Evolutionary conservation across 1,140 invertebrate genomes (phyloP).

Genomic region (Drosophila nigrodunni): DNA sequence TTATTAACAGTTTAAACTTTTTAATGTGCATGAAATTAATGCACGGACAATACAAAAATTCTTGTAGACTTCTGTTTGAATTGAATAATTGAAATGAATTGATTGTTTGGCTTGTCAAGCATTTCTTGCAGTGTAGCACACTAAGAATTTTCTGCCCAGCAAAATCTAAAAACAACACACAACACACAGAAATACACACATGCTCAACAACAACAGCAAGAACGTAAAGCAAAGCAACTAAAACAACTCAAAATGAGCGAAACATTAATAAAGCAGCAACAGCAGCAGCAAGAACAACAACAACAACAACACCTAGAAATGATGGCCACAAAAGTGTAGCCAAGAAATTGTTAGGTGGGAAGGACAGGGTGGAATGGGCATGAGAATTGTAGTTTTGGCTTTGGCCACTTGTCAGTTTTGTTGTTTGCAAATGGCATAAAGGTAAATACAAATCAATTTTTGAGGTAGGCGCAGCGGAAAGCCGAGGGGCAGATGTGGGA

Average conservation of each 20-base stretch:
- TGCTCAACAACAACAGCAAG: constrained; percentile 41
- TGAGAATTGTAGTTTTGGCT: constrained; percentile 6
- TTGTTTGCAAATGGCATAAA: constrained; percentile 36
- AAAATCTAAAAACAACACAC: constrained; percentile 53
- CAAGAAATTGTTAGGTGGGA: constrained; percentile 38
- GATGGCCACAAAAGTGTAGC: constrained; percentile 55
- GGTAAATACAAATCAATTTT: constrained; percentile 69
- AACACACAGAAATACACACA: constrained; percentile 42
- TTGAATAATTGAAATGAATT: constrained; percentile 2
- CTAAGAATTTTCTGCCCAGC: constrained; percentile 21
- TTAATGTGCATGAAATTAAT: no score
- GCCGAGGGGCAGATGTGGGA: not conserved
- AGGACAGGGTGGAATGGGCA: not conserved
- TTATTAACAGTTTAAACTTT: no score
- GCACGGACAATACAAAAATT: no score
- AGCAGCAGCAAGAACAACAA: constrained; percentile 22
- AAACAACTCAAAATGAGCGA: constrained; percentile 40
- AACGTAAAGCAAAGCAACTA: constrained; percentile 7
- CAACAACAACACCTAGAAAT: constrained; percentile 29
- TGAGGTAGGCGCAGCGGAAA: constrained; percentile 20
- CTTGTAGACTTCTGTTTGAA: no score
- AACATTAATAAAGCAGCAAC: constrained; percentile 56
- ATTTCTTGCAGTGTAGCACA: constrained; percentile 51
- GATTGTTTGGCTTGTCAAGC: not conserved
- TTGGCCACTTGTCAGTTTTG: constrained; percentile 42